phyloP scores from a whole-genome alignment of 92 coral and sea anemone species.

The Epizoanthus illoricatus region DNA sequence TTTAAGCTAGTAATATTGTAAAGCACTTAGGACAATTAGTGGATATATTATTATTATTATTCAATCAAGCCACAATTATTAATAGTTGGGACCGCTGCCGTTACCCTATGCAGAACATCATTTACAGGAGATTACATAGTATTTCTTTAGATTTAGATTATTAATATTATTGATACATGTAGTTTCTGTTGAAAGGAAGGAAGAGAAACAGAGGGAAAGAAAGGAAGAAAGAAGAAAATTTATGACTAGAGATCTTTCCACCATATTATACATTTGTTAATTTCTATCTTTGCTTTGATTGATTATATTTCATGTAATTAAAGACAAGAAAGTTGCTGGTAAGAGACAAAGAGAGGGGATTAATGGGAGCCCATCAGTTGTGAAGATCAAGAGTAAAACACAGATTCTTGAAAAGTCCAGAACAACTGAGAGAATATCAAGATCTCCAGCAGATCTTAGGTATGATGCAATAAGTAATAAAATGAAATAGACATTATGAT shows the following conservation, averaged over 20 bases:
- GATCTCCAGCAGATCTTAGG: conserved; percentile 20
- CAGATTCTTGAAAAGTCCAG: neutral
- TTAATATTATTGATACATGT: too few relatives aligned
- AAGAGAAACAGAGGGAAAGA: neutral
- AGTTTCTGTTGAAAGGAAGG: too few relatives aligned
- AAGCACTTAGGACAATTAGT: too few relatives aligned
- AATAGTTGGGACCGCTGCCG: too few relatives aligned
- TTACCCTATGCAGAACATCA: too few relatives aligned
- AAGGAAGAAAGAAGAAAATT: neutral
- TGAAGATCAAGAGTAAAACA: conserved; percentile 44
- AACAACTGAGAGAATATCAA: neutral
- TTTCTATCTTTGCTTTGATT: neutral
- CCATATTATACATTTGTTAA: too few relatives aligned
- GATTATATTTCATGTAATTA: neutral
- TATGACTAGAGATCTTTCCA: neutral
- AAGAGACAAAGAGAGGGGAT: conserved; percentile 51
- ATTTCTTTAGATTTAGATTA: too few relatives aligned
- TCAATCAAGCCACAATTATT: too few relatives aligned
- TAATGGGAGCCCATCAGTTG: conserved; percentile 44
- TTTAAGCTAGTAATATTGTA: too few relatives aligned
- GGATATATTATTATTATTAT: too few relatives aligned
- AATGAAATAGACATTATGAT: too few relatives aligned
- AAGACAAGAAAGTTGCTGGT: conserved; percentile 37
- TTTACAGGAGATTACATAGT: too few relatives aligned
- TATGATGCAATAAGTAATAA: neutral